These are phyloP conservation scores for Brachionus koreanus DNA, from an alignment of 1,140 invertebrate species.

Conservation along the genomic window DNA sequence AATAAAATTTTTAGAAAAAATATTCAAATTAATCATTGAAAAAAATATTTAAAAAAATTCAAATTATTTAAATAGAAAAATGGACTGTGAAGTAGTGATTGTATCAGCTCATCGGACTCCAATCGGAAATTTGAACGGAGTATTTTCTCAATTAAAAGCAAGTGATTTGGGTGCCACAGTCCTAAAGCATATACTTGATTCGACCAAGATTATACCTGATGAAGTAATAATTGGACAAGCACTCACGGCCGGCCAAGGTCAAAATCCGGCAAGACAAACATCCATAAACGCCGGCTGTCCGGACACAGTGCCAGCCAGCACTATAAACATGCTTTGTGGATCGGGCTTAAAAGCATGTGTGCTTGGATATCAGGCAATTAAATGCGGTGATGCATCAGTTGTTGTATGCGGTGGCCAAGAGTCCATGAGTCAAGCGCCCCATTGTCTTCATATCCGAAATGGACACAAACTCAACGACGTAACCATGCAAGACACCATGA, in stretches of 20 bases:
- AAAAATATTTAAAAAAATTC: neutral
- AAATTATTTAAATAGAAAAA: slow-evolving; percentile 47
- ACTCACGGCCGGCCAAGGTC: slow-evolving; percentile 61
- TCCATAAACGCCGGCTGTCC: slow-evolving; percentile 73
- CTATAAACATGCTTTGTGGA: slow-evolving; percentile 80
- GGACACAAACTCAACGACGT: slow-evolving; percentile 70
- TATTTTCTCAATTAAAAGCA: slow-evolving; percentile 67
- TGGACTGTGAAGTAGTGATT: slow-evolving; percentile 63
- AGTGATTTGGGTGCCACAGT: slow-evolving; percentile 72
- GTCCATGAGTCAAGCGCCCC: slow-evolving; percentile 75
- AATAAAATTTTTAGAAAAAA: neutral
- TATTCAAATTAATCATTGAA: neutral
- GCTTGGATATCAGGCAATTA: slow-evolving; percentile 69
- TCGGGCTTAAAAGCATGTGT: slow-evolving; percentile 75
- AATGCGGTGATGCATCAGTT: slow-evolving; percentile 67
- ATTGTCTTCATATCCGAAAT: slow-evolving; percentile 66
- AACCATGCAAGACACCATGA: slow-evolving; percentile 68
- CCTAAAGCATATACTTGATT: slow-evolving; percentile 61
- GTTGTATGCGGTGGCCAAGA: slow-evolving; percentile 80
- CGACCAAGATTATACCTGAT: slow-evolving; percentile 3
- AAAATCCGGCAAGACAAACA: slow-evolving; percentile 80
- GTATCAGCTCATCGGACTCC: slow-evolving; percentile 67
- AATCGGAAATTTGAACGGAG: slow-evolving; percentile 69
- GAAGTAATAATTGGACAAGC: slow-evolving; percentile 85
- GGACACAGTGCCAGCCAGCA: slow-evolving; percentile 67